Percentiles rank a stretch among this genome's conserved stretches.
These are phyloP conservation scores for Drosophila pegasa DNA, from an alignment of 2,888 invertebrate species.

Conservation along the genomic window DNA sequence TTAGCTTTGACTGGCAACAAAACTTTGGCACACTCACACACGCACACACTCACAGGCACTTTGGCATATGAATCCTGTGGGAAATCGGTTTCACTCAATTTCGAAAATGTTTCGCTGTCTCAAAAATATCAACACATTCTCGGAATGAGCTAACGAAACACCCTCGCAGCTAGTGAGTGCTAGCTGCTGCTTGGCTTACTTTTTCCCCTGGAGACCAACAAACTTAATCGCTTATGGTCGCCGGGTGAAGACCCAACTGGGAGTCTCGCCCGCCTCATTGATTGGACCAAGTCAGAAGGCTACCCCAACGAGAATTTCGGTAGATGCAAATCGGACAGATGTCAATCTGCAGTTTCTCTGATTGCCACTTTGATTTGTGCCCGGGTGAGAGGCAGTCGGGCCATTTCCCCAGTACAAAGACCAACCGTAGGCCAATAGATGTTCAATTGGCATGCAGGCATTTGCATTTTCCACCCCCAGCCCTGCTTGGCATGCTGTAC, in stretches of 20 bases:
- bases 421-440: constrained; percentile 10
- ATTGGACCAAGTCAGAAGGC: constrained; percentile 45
- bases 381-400: constrained; percentile 12
- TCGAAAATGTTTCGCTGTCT: constrained; percentile 66
- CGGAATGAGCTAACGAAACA: constrained; percentile 26
- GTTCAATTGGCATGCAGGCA: constrained; percentile 36
- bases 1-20: constrained; percentile 47
- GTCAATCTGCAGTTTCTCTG: constrained; percentile 73
- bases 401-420: neutral
- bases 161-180: constrained; percentile 22
- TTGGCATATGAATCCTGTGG: constrained; percentile 63
- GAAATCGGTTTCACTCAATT: constrained; percentile 81
- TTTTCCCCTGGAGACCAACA: constrained; percentile 72
- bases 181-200: constrained; percentile 1
- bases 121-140: constrained; percentile 64
- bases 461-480: constrained; percentile 28
- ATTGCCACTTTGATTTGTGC: constrained; percentile 64
- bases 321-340: constrained; percentile 74
- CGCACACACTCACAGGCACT: constrained; percentile 1
- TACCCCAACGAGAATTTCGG: constrained; percentile 42
- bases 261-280: constrained; percentile 50
- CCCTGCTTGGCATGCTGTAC: constrained; percentile 24
- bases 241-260: constrained; percentile 67
- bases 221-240: constrained; percentile 80
- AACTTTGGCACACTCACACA: constrained; percentile 47